Conservation (phyloP, 2,113 vertebrate species). For the Enhydra lutris region DNA sequence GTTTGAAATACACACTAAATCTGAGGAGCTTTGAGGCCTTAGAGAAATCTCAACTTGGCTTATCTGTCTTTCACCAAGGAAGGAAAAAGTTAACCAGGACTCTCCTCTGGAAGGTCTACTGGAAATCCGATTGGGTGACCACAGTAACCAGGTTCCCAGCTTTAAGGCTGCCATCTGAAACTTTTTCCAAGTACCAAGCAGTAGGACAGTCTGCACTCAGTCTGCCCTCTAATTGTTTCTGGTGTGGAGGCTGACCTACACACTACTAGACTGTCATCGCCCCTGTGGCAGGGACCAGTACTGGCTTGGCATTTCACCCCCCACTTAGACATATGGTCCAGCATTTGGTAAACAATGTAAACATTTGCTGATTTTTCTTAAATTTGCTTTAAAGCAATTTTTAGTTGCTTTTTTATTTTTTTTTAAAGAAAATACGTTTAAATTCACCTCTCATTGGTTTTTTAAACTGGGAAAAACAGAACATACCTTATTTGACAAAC, state of each 20-base stretch:
- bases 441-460: neutral
- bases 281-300: neutral
- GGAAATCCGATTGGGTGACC: neutral
- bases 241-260: neutral
- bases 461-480: neutral
- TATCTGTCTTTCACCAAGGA: neutral
- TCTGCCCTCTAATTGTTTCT: neutral
- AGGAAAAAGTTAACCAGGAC: neutral
- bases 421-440: neutral
- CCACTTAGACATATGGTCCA: neutral
- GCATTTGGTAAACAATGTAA: neutral
- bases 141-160: neutral
- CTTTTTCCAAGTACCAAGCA: neutral
- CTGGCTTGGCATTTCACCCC: neutral
- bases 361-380: neutral
- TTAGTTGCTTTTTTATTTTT: neutral
- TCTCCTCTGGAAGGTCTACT: neutral
- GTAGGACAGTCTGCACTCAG: no score
- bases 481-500: neutral
- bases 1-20: neutral
- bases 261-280: no score
- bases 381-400: neutral
- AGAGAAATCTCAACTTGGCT: neutral
- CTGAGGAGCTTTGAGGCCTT: neutral
- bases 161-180: neutral